Evolutionary conservation across 30 jellyfish, hydroid and myxozoan genomes (phyloP).

Genomic region (Hydractinia echinata): DNA sequence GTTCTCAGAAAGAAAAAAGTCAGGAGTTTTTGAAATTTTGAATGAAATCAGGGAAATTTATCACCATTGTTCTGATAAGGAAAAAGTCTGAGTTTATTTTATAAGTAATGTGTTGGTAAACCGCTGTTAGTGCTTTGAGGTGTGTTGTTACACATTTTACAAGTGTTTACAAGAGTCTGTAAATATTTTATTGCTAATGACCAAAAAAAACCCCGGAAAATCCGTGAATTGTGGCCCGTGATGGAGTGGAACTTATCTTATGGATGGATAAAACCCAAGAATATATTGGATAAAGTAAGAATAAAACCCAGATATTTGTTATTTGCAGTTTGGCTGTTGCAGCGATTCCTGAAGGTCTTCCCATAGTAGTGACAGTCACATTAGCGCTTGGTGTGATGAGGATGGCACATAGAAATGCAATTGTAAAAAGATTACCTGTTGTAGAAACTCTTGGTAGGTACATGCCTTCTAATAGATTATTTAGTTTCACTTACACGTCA

Average conservation of each 20-base stretch:
- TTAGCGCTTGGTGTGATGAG: slow-evolving; percentile 96
- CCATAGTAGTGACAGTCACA: slow-evolving; percentile 91
- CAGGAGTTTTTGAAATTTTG: too few species aligned
- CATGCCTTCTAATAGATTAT: not conserved
- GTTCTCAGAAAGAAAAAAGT: too few species aligned
- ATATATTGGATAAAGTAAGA: not conserved
- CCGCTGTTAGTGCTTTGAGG: too few species aligned
- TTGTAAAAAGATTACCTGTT: slow-evolving; percentile 84
- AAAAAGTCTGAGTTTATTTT: too few species aligned
- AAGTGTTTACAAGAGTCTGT: too few species aligned
- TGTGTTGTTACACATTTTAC: too few species aligned
- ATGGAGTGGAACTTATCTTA: not conserved
- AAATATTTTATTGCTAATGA: too few species aligned
- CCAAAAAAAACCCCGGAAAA: too few species aligned
- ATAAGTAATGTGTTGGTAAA: too few species aligned
- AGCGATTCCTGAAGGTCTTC: slow-evolving; percentile 98
- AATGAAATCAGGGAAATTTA: too few species aligned
- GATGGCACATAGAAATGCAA: slow-evolving; percentile 86
- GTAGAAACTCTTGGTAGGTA: slow-evolving; percentile 90
- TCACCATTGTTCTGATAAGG: too few species aligned
- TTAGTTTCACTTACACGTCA: not conserved
- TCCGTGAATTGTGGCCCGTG: too few species aligned
- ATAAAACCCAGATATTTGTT: not conserved
- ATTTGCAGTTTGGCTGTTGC: slow-evolving; percentile 91
- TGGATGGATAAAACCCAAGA: not conserved